Percentiles rank a stretch among this genome's conserved stretches.
These are phyloP conservation scores for Drosophila guanche DNA, from an alignment of 1,140 invertebrate genomes.

Conservation along the genomic window DNA sequence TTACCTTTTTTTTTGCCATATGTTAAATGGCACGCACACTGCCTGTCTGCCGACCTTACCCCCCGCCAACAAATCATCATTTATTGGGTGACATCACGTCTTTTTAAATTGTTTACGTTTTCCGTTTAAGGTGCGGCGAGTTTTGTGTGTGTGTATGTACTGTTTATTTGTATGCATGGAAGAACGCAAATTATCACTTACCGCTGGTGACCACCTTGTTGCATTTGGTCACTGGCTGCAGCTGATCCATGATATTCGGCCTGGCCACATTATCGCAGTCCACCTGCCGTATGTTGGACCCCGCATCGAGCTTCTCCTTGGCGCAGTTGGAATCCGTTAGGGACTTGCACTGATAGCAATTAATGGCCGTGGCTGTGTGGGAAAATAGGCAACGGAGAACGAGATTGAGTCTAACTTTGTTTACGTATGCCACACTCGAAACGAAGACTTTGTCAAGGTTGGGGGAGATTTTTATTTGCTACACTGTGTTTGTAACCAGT, in stretches of 20 bases:
- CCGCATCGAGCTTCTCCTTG: slow-evolving; percentile 62
- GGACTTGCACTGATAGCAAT: slow-evolving; percentile 79
- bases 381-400: neutral
- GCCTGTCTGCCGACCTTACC: neutral
- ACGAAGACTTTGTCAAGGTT: slow-evolving; percentile 24
- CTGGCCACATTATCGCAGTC: slow-evolving; percentile 66
- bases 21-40: slow-evolving; percentile 49
- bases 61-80: slow-evolving; percentile 5
- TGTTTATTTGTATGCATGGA: slow-evolving; percentile 28
- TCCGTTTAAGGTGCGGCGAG: slow-evolving; percentile 41
- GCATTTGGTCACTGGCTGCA: slow-evolving; percentile 74
- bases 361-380: slow-evolving; percentile 68
- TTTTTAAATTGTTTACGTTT: slow-evolving; percentile 24
- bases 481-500: slow-evolving; percentile 49
- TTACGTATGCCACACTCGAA: neutral
- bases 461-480: slow-evolving; percentile 18
- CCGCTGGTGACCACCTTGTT: slow-evolving; percentile 79
- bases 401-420: slow-evolving; percentile 1
- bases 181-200: slow-evolving; percentile 51
- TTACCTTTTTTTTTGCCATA: slow-evolving; percentile 38
- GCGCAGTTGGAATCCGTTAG: slow-evolving; percentile 73
- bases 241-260: slow-evolving; percentile 65
- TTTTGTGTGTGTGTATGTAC: slow-evolving; percentile 3
- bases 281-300: slow-evolving; percentile 61
- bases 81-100: slow-evolving; percentile 64